These are phyloP conservation scores for Catostomus latipinnis DNA, from an alignment of 2,797 vertebrate genomes.

Conservation along the genomic window DNA sequence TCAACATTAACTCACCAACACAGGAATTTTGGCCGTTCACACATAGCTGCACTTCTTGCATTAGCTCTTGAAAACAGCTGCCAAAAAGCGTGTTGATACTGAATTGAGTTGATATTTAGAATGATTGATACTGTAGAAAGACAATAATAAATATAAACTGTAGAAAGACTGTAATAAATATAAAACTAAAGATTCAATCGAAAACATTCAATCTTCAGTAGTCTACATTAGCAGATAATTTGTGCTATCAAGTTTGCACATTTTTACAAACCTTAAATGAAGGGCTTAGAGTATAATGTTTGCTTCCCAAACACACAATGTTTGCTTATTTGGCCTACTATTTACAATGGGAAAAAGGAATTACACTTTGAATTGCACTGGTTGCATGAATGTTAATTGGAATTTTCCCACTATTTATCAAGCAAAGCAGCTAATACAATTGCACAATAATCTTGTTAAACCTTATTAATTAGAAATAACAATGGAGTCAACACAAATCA, in stretches of 20 bases:
- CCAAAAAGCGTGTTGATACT: too few species aligned
- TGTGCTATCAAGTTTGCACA: too few species aligned
- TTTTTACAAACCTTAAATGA: not conserved
- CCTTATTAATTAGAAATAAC: constrained; percentile 71
- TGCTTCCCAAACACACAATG: not conserved
- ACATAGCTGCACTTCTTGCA: too few species aligned
- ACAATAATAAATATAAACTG: too few species aligned
- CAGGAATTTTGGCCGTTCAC: too few species aligned
- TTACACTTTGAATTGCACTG: constrained; percentile 10
- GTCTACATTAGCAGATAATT: not conserved
- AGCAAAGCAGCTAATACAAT: constrained; percentile 60
- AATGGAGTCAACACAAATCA: constrained; percentile 66
- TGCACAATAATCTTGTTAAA: constrained; percentile 70
- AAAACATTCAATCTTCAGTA: not conserved
- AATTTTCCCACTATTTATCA: constrained; percentile 60
- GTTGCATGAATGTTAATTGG: constrained; percentile 59
- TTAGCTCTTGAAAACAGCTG: too few species aligned
- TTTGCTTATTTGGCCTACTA: constrained; percentile 2
- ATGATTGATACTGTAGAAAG: too few species aligned
- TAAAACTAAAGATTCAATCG: not conserved
- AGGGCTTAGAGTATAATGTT: not conserved
- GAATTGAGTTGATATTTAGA: too few species aligned
- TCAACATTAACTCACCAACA: too few species aligned
- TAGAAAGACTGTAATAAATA: too few species aligned
- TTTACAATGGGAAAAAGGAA: constrained; percentile 35